These are phyloP conservation scores for Pantherophis alleghaniensis DNA, from an alignment of 2,797 vertebrate genomes.

Conservation along the genomic window DNA sequence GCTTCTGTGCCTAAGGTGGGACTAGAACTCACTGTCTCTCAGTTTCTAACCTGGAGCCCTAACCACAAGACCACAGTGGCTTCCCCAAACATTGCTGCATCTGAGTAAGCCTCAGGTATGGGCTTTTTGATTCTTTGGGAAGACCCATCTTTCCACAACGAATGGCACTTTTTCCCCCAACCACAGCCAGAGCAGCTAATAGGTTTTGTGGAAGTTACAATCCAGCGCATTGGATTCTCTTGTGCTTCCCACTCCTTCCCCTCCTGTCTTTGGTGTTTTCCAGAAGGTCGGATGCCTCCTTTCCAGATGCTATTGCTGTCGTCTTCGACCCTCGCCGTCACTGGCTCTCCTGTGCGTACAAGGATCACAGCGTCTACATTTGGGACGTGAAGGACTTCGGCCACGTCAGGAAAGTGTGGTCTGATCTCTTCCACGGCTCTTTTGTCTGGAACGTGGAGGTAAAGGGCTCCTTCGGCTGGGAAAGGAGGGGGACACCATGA, in stretches of 20 bases:
- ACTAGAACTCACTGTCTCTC: not conserved
- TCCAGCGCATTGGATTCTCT: not conserved
- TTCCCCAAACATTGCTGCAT: not conserved
- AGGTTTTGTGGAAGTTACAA: not conserved
- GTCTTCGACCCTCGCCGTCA: slow-evolving; percentile 73
- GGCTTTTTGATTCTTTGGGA: not conserved
- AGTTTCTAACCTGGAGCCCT: not conserved
- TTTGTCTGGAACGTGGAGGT: slow-evolving; percentile 88
- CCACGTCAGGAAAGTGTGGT: slow-evolving; percentile 76
- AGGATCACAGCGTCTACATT: slow-evolving; percentile 87
- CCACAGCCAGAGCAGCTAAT: not conserved
- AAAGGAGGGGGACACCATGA: too few relatives aligned
- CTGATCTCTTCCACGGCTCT: slow-evolving; percentile 86
- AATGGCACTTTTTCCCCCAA: not conserved
- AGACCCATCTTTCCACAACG: not conserved
- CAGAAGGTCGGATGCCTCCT: slow-evolving; percentile 62
- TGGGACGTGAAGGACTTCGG: slow-evolving; percentile 80
- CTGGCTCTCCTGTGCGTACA: slow-evolving; percentile 84
- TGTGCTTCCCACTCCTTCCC: not conserved
- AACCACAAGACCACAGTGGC: not conserved
- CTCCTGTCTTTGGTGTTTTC: not conserved
- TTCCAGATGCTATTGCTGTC: slow-evolving; percentile 81
- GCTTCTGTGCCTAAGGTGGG: not conserved
- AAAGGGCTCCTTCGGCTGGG: slow-evolving; percentile 3
- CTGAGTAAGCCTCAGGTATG: not conserved